Conservation (phyloP, 2,797 vertebrate genomes). For the Taenioides sp. region DNA sequence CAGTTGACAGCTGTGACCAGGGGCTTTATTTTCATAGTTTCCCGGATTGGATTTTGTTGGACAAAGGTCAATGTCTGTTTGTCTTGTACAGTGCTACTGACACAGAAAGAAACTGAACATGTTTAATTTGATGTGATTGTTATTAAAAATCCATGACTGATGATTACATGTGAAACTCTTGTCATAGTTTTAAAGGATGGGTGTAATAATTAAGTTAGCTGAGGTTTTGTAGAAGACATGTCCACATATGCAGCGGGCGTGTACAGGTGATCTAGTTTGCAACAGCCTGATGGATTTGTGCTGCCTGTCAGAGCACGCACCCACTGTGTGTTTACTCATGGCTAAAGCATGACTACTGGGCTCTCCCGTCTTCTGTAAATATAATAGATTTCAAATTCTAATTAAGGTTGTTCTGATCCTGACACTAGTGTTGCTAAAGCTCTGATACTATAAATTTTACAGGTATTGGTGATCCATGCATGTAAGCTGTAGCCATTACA, state of each 20-base stretch:
- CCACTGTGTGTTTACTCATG: constrained; percentile 48
- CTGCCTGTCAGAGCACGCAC: constrained; percentile 67
- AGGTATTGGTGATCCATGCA: neutral
- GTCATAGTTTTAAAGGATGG: constrained; percentile 7
- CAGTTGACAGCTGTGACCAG: constrained; percentile 1
- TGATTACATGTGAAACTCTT: neutral
- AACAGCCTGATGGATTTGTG: constrained; percentile 40
- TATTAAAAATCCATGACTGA: neutral
- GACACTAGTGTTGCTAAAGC: neutral
- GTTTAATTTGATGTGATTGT: neutral
- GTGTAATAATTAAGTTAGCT: constrained; percentile 23
- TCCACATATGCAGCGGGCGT: constrained; percentile 18
- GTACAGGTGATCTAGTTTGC: constrained; percentile 28
- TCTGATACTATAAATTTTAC: neutral
- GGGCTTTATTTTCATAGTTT: constrained; percentile 7
- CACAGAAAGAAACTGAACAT: neutral
- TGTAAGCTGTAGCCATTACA: neutral
- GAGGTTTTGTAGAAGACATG: constrained; percentile 27
- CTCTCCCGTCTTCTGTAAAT: constrained; percentile 29
- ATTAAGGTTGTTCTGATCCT: neutral
- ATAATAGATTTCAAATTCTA: constrained; percentile 28
- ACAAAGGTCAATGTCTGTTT: constrained; percentile 4
- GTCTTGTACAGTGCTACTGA: neutral
- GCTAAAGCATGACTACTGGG: constrained; percentile 54
- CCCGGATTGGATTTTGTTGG: constrained; percentile 3